Evolutionary conservation across 2,113 vertebrate species (phyloP), one percentile per base, ranked within the genome.

Genomic region (Neolamprologus variostigma): DNA sequence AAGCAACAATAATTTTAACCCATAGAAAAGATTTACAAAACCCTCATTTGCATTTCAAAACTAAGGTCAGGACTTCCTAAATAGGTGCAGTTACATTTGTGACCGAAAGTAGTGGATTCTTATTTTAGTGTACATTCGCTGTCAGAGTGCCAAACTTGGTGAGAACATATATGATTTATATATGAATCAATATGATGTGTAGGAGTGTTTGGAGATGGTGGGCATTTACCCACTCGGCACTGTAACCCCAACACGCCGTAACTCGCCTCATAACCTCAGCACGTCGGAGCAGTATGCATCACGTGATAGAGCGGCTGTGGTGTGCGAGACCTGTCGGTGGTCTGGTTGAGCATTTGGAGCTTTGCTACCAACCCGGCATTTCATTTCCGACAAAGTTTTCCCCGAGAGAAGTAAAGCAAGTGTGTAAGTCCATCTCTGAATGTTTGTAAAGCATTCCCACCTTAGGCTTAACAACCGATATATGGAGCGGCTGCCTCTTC

Each of bases 1-100:
- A 37, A 37, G 33, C 61, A 21, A 37, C 19, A 8, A 5, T 40
- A 68, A 21, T 68, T 68, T 40, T 2, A 68, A 19, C 33, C 31
- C 63, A 37, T 8, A 37, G 19, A 12, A 35, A 11, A 40, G 7
- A 40, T 68, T 68, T 21, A 68, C 10, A 40, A 40, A 40, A 40
- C 63, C 33, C 9, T 68, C 61, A n/a, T 37, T 8, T 68, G 61
- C 61, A 68, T 37, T 37, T 37, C 35, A 68, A 68, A 68, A 37
- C 33, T 66, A 12, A n/a, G 19, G 61, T 66, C 31, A 66, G 61
- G 61, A 21, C 19, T 37, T 37, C 9, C 61, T 68, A 37, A 68
- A 37, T 11, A 37, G 61, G 33, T 68, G 33, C 61, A 13, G 33
- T 37, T 35, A 68, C 17, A 21, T 21, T 21, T 68, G 19, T 37